Evolutionary conservation across 2,797 vertebrate genomes (phyloP), one percentile per base, ranked within the genome.

Genomic region (Balearica regulorum): DNA sequence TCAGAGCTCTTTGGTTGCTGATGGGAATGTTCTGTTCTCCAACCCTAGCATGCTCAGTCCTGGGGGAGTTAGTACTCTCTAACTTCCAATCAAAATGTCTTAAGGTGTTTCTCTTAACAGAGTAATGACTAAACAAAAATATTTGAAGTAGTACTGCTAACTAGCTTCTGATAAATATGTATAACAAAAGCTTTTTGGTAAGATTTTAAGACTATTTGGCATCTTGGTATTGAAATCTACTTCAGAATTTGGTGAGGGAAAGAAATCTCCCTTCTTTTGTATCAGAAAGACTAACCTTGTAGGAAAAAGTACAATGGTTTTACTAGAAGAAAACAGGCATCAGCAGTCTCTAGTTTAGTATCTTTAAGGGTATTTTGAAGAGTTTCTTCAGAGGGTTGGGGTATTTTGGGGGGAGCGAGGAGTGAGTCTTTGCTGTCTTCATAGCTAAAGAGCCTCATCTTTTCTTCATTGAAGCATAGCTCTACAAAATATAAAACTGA

Each of bases 331-430:
- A 57, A 53, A 35, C 13, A 39, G 24, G 14, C 24, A 35, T 48
- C 12, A 53, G 14, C 22, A 57, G 31, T 70, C 26, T 62, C 20
- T 48, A 41, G 18, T 49, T 43, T 44, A 55, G 4, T 46, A 33
- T 44, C 29, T 55, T 69, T 20, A 16, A 35, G n/a, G n/a, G n/a
- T n/a, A n/a, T n/a, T 44, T 65, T 78, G 11, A 72, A 68, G 28
- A 54, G 13, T 39, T 78, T 44, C 65, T 64, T 44, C 44, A 57
- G 22, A 57, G 37, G 15, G 4, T 28, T 78, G 17, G 26, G 1
- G 4, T 29, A 53, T 1, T 28, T 17, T 31, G 33, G 13, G 48
- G 3, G 6, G 8, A n/a, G 19, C 9, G 7, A 11, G 8, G 9
- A 14, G 19, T 22, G 25, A 61, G 35, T 69, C 35, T 91, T 83